Evolutionary conservation across 2,888 invertebrate genomes (phyloP).

Genomic region (Brachylomia viminalis): DNA sequence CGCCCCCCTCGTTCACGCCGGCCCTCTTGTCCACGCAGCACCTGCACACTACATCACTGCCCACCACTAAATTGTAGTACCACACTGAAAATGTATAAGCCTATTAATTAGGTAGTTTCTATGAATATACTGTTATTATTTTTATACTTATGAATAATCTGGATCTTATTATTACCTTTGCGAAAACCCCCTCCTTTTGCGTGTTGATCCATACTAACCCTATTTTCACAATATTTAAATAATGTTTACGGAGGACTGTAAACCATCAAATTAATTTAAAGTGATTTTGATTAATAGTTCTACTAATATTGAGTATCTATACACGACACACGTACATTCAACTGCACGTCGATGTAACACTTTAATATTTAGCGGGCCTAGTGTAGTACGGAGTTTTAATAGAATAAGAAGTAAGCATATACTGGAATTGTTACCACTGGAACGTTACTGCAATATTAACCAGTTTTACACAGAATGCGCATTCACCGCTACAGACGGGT

Average conservation of each 20-base stretch:
- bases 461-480: background rate
- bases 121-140: conserved; percentile 78
- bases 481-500: background rate
- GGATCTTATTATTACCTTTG: background rate
- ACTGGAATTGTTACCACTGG: too few relatives aligned
- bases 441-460: background rate
- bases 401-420: too few relatives aligned
- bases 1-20: conserved; percentile 60
- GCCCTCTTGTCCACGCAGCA: conserved; percentile 65
- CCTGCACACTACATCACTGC: conserved; percentile 74
- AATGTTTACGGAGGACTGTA: too few relatives aligned
- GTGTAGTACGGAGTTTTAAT: background rate
- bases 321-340: too few relatives aligned
- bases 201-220: too few relatives aligned
- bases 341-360: background rate
- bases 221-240: too few relatives aligned
- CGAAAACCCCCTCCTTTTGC: too few relatives aligned
- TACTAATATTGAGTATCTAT: background rate
- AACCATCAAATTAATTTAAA: too few relatives aligned
- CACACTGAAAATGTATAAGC: conserved; percentile 62
- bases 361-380: background rate
- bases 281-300: too few relatives aligned
- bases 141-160: conserved; percentile 62
- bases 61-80: conserved; percentile 75
- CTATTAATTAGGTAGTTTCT: conserved; percentile 63